phyloP scores from a whole-genome alignment of 2,888 invertebrate genomes.

The Zeuzera pyrina region DNA sequence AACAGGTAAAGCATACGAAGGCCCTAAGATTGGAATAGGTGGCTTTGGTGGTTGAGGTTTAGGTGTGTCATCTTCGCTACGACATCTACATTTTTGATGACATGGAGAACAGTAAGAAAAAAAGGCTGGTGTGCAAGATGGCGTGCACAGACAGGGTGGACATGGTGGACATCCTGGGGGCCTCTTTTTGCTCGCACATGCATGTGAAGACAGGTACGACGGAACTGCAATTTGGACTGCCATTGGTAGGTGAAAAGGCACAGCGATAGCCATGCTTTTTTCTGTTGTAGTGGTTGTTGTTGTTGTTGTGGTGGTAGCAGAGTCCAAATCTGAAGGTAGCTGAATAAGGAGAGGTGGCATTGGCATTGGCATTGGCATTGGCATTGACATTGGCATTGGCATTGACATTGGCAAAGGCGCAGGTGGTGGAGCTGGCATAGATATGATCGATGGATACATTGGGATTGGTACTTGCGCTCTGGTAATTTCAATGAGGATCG shows the following conservation, averaged over 20 bases:
- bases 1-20: conserved; percentile 19
- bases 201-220: conserved; percentile 16
- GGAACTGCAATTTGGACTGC: conserved; percentile 33
- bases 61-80: conserved; percentile 25
- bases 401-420: background rate
- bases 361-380: conserved; percentile 20
- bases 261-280: background rate
- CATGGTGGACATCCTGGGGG: conserved; percentile 40
- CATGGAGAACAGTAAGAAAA: conserved; percentile 53
- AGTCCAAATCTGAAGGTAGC: no score
- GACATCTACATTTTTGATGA: conserved; percentile 46
- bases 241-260: conserved; percentile 14
- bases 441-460: no score
- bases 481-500: no score
- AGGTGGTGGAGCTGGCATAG: background rate
- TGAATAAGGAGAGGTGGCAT: conserved; percentile 9
- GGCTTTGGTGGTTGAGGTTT: conserved; percentile 22
- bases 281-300: background rate
- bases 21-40: conserved; percentile 17
- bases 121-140: conserved; percentile 51
- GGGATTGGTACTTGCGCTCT: no score
- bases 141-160: conserved; percentile 47
- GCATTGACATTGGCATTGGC: conserved; percentile 9
- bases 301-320: conserved; percentile 2
- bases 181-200: conserved; percentile 18